These are phyloP conservation scores for Synergus itoensis DNA, from an alignment of 2,888 invertebrate species.

Conservation along the genomic window DNA sequence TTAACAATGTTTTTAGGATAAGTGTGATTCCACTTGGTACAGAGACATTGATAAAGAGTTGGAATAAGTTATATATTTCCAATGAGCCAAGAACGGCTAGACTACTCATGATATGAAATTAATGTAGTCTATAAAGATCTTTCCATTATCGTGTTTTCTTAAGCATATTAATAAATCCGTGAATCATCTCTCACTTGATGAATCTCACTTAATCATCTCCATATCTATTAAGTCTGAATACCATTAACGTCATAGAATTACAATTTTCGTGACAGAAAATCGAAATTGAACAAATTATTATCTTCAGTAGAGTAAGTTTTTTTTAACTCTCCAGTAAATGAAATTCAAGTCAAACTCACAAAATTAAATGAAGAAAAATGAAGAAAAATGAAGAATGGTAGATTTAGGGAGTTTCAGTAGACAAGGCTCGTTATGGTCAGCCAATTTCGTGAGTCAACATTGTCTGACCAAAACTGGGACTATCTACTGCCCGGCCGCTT, in stretches of 20 bases:
- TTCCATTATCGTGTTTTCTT: slow-evolving; percentile 6
- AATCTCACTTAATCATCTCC: neutral
- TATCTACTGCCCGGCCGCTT: neutral
- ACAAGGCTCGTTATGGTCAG: neutral
- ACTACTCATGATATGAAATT: neutral
- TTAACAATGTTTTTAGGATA: neutral
- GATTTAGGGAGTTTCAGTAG: neutral
- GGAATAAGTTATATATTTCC: neutral
- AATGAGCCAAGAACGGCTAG: slow-evolving; percentile 1
- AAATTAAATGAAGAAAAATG: neutral
- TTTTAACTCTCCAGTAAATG: no score
- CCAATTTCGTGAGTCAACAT: neutral
- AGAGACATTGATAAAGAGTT: slow-evolving; percentile 3
- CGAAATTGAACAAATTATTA: neutral
- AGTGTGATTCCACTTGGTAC: neutral
- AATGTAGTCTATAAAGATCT: slow-evolving; percentile 5
- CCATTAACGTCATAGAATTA: neutral
- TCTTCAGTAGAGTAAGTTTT: no score
- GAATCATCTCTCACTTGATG: neutral
- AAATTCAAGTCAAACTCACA: neutral
- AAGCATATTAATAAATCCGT: neutral
- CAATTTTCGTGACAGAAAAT: neutral
- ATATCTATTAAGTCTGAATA: neutral
- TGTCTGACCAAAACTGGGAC: neutral
- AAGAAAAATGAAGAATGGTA: neutral